Base-by-base conservation (phyloP, 2,797 vertebrate genomes). In the Peromyscus nudipes region DNA sequence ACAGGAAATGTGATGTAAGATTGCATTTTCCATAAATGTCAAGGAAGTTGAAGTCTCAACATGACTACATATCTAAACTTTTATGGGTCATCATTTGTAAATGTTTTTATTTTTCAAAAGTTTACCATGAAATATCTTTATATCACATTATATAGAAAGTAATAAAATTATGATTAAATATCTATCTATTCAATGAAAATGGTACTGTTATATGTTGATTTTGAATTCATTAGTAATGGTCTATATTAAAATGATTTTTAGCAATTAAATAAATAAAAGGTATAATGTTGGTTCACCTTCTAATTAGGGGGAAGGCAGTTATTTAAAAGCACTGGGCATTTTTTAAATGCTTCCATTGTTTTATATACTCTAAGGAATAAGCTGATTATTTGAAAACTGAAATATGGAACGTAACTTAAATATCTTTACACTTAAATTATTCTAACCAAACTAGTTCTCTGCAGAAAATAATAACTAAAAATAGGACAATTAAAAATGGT, bases 401-500 rank as follows among this genome's bases (percentile, higher is more conserved):
- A n/a, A 81, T 62, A 85, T 88, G 55, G 19, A 94, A 73, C 67
- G 90, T 73, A 46, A 77, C 10, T 88, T 21, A 79, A 94, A 82
- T 76, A 69, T 75, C 17, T 79, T 95, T 46, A 25, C 13, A 84
- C 65, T 82, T 83, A 80, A 57, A 62, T 96, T 93, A 90, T 85
- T 94, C 49, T 92, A 29, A 83, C 31, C 12, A 95, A 79, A 93
- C 11, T 34, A 86, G 46, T 82, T 94, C 73, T 92, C 49, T 92
- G 27, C 69, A 94, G 87, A 37, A 94, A 97, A 82, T 85, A 94
- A 77, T 83, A 23, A 4, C 79, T 91, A 94, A 96, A 27, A 92
- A 55, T 34, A 93, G 85, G 62, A 49, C 17, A 55, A 83, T 77
- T 90, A 86, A 92, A 92, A 83, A 83, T 80, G 81, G 83, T 95